Evolutionary conservation across 1,140 invertebrate genomes (phyloP).

Genomic region (Pseudomyrmex flavicornis): DNA sequence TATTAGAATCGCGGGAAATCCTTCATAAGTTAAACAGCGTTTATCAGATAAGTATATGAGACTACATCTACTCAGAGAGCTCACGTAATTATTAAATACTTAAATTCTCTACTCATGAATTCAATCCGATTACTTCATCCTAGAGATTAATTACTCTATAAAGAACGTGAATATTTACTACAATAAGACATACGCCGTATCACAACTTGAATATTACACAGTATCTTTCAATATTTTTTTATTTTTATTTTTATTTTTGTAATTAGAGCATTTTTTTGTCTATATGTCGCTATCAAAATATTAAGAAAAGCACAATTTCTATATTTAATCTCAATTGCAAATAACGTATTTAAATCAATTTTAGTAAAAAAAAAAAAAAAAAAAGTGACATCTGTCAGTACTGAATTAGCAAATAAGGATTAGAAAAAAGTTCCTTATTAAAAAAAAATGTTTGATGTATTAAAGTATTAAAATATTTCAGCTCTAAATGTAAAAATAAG

Average conservation of each 20-base stretch:
- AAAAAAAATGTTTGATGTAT: neutral
- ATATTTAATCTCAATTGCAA: neutral
- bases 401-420: neutral
- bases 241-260: too few relatives aligned
- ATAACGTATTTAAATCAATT: neutral
- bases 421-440: neutral
- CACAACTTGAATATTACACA: neutral
- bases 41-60: neutral
- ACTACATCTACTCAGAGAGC: neutral
- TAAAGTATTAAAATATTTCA: too few relatives aligned
- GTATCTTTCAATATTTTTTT: neutral
- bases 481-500: too few relatives aligned
- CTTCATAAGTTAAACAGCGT: constrained; percentile 4
- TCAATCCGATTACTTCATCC: constrained; percentile 20
- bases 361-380: neutral
- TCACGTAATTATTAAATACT: constrained; percentile 27
- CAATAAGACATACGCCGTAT: neutral
- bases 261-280: too few relatives aligned
- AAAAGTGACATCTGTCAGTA: too few relatives aligned
- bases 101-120: constrained; percentile 10
- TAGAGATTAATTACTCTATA: neutral
- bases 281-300: too few relatives aligned
- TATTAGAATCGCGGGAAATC: neutral
- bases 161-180: neutral
- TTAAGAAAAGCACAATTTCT: neutral